Percentiles rank a stretch among this genome's conserved stretches.
Evolutionary conservation across 2,888 invertebrate species (phyloP).

Genomic region (Rhopalosiphum nymphaeae): DNA sequence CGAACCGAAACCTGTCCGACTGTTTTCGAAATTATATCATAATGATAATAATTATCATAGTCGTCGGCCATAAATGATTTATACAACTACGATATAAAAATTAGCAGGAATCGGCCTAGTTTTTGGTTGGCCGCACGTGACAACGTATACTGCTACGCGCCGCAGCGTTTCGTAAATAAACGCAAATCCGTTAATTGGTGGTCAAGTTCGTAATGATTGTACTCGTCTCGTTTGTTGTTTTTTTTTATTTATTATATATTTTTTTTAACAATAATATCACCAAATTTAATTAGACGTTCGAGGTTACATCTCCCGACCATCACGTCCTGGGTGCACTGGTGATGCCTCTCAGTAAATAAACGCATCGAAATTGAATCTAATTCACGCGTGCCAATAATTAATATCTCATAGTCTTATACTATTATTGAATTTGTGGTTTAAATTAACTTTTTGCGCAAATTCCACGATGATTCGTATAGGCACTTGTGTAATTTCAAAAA

Average conservation of each 20-base stretch:
- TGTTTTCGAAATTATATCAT: constrained; percentile 51
- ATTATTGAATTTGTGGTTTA: not conserved
- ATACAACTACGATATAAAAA: not conserved
- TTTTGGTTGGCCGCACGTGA: constrained; percentile 46
- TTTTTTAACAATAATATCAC: not conserved
- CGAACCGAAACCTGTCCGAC: constrained; percentile 36
- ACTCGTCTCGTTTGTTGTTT: not conserved
- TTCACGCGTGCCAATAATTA: not conserved
- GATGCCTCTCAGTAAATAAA: not conserved
- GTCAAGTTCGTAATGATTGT: constrained; percentile 14
- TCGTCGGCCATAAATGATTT: constrained; percentile 2
- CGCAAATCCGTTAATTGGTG: constrained; percentile 49
- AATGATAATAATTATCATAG: constrained; percentile 9
- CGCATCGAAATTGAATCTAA: not conserved
- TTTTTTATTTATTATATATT: not conserved
- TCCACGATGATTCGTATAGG: not conserved
- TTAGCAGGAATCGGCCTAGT: constrained; percentile 40
- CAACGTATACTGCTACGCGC: not conserved
- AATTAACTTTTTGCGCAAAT: not conserved
- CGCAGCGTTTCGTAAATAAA: not conserved
- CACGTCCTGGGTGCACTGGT: not conserved
- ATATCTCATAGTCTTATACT: not conserved
- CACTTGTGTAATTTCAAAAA: not conserved
- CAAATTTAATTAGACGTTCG: not conserved
- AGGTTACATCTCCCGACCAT: not conserved